Base-by-base conservation (phyloP, 2,113 vertebrate species). In the Phycodurus eques region DNA sequence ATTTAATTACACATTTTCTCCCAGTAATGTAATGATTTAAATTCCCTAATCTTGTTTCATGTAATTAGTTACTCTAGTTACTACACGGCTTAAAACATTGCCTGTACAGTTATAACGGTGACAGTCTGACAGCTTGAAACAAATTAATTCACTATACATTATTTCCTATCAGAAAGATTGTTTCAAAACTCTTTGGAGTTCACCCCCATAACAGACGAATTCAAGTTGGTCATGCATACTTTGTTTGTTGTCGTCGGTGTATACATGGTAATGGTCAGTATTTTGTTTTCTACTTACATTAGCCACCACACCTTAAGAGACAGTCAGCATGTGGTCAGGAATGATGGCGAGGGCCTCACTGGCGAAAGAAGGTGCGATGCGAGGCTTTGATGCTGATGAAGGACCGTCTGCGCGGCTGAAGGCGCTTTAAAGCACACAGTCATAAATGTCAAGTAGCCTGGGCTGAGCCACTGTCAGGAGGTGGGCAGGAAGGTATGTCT, bases 381-480 rank as follows among this genome's bases (percentile, higher is more conserved):
- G 9, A 53, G 33, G 46, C 67, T 68, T 68, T 68, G 67, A 68
- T 54, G 67, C 67, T 33, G 67, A 68, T 49, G 67, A 68, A 47
- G 51, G 49, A 54, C 27, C 67, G 19, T 33, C 67, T 68, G 67
- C 67, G 14, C 67, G 12, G 20, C 67, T n/a, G 67, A 68, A 68
- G 49, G 49, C 33, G 49, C 67, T 54, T 68, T 51, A 53, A 68
- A 68, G 49, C 49, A 49, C 33, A 54, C 67, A 68, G 67, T 68
- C 67, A 68, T 54, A 68, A 68, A 68, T 56, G 67, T 68, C 67
- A 68, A 68, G 67, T 47, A 54, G 51, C 51, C 67, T 68, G 67
- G 35, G 67, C 67, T 53, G 19, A n/a, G 47, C 17, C 67, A 35
- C 67, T 54, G 67, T 39, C 67, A 54, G 67, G 67, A 68, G 67